A percentile compares a stretch with the other conserved stretches of the same genome.
These are phyloP conservation scores for Plectropomus leopardus DNA, from an alignment of 2,113 vertebrate genomes.

Conservation along the genomic window DNA sequence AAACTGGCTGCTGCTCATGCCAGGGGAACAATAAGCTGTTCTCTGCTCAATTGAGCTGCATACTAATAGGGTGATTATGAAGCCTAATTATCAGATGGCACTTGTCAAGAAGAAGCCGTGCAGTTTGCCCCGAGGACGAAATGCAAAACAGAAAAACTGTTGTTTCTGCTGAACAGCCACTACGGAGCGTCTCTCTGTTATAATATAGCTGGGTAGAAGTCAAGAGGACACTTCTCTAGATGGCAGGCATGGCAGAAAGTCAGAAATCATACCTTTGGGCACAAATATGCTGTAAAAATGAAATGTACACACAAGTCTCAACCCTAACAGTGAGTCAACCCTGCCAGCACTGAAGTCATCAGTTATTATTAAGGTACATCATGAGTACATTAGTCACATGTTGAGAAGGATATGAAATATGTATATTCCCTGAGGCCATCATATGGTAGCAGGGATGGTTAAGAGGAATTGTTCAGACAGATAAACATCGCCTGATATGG, in stretches of 20 bases:
- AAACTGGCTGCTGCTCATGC: constrained; percentile 52
- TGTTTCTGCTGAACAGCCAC: constrained; percentile 56
- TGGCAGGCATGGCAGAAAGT: constrained; percentile 4
- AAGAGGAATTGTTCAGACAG: constrained; percentile 39
- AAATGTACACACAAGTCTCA: neutral
- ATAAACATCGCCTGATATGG: too few relatives aligned
- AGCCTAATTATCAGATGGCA: constrained; percentile 81
- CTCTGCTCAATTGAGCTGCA: constrained; percentile 78
- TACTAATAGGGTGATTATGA: constrained; percentile 81
- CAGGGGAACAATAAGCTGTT: constrained; percentile 66
- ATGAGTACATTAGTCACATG: constrained; percentile 67
- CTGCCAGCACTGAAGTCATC: constrained; percentile 26
- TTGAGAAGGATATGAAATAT: constrained; percentile 72
- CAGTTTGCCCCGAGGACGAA: constrained; percentile 71
- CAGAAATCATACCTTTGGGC: constrained; percentile 2
- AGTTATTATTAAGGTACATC: constrained; percentile 61
- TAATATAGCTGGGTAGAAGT: constrained; percentile 21
- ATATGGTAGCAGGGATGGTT: constrained; percentile 42
- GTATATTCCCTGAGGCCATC: constrained; percentile 56
- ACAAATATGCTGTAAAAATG: neutral
- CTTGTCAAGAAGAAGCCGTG: constrained; percentile 72
- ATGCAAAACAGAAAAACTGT: constrained; percentile 76
- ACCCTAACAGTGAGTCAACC: constrained; percentile 11
- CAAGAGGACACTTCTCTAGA: constrained; percentile 8
- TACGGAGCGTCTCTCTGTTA: constrained; percentile 5